Evolutionary conservation across 2,113 vertebrate genomes (phyloP), one percentile per base, ranked within the genome.

Genomic region (Eublepharis macularius): DNA sequence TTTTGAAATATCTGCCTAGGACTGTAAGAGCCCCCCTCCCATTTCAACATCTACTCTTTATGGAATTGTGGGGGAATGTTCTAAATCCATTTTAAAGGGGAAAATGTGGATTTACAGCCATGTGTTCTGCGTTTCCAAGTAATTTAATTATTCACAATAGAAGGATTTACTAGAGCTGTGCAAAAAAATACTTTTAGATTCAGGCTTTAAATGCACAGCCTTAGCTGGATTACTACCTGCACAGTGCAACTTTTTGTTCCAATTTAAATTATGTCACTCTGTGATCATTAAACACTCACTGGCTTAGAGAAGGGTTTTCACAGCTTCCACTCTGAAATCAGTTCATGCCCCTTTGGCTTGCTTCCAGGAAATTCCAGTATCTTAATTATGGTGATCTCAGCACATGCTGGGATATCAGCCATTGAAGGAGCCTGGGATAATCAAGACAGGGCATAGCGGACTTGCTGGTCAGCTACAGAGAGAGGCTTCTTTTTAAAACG

Each of bases 61-160:
- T 94, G 76, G 90, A 94, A 90, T 92, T 93, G 88, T 83, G 87
- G 90, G 60, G 72, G 87, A 86, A 74, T 24, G 24, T 80, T 86
- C 68, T 80, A 80, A 85, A 91, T 89, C 60, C 63, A 82, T 69
- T 88, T 79, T 92, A 94, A 85, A 47, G 89, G 81, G 72, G 81
- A 88, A 91, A 89, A 80, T 74, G 80, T 66, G 41, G 74, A 60
- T 57, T 82, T 84, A 78, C 19, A 86, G 51, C 36, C 85, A 70
- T 4, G 57, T 81, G 47, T 24, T 87, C 88, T 87, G 68, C 57
- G 43, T 72, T 90, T 76, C 39, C 76, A 88, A 81, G 83, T 81
- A 88, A 76, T 88, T 73, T 70, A 88, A 86, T 83, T 86, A n/a
- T 81, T 34, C 68, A 74, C 47, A 94, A 91, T 91, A 92, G 88